These are phyloP conservation scores for Hypomecis punctinalis DNA, from an alignment of 2,888 invertebrate genomes.

Conservation along the genomic window DNA sequence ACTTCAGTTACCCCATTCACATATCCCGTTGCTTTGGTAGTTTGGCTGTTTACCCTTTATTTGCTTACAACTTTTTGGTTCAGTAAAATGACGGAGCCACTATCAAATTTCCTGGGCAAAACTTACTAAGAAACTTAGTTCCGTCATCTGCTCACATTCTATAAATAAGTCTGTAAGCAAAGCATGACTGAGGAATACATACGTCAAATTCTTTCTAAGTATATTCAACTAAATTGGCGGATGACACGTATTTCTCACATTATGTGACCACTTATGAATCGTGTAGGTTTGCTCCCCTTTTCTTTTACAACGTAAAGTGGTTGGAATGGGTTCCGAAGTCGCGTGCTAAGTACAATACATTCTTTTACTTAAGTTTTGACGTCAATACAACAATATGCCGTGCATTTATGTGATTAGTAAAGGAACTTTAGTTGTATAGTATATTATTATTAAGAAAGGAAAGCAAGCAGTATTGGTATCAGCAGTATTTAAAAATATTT, in stretches of 20 bases:
- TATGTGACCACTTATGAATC: slow-evolving; percentile 1
- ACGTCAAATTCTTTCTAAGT: slow-evolving; percentile 1
- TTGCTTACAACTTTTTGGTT: neutral
- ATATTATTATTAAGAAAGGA: no score
- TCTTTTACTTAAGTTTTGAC: neutral
- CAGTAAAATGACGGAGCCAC: neutral
- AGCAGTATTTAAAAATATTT: no score
- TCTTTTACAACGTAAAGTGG: neutral
- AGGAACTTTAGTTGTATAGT: no score
- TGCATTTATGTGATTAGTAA: neutral
- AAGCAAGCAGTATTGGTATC: no score
- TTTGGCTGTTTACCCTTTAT: slow-evolving; percentile 5
- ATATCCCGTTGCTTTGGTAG: neutral
- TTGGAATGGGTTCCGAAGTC: slow-evolving; percentile 1
- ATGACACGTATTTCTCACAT: slow-evolving; percentile 12
- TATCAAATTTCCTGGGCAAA: neutral
- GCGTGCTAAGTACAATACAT: neutral
- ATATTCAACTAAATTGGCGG: slow-evolving; percentile 8
- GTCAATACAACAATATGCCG: neutral
- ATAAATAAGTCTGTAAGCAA: neutral
- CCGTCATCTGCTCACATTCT: neutral
- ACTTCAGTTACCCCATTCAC: slow-evolving; percentile 17
- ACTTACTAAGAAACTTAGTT: neutral
- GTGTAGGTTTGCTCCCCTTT: slow-evolving; percentile 2
- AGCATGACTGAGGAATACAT: neutral